Percentiles rank a stretch among this genome's conserved stretches.
phyloP scores from a whole-genome alignment of 2,113 vertebrate species.

The Camelus dromedarius region DNA sequence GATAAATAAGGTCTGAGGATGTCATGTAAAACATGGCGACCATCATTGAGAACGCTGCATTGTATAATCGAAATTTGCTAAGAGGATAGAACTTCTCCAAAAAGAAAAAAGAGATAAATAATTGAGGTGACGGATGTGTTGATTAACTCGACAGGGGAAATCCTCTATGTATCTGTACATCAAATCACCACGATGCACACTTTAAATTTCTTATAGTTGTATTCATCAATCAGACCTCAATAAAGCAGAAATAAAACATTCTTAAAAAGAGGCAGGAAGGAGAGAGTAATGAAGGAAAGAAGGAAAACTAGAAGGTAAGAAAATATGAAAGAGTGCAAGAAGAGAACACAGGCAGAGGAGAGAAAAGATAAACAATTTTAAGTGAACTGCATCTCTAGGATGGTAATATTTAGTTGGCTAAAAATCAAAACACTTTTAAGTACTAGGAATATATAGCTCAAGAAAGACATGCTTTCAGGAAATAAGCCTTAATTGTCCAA shows the following conservation, averaged over 20 bases:
- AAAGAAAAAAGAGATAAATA: neutral
- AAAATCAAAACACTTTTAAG: constrained; percentile 47
- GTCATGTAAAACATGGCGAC: neutral
- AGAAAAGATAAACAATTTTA: neutral
- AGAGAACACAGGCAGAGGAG: neutral
- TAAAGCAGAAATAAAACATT: neutral
- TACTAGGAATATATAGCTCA: neutral
- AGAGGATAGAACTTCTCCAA: neutral
- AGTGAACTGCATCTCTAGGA: neutral
- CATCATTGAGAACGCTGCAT: neutral
- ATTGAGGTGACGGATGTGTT: neutral
- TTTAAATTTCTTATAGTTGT: neutral
- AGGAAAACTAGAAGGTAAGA: neutral
- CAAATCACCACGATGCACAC: neutral
- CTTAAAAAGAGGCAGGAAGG: neutral
- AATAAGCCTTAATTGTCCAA: neutral
- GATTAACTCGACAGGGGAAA: neutral
- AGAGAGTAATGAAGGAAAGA: neutral
- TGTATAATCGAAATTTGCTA: neutral
- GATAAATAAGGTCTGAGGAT: neutral
- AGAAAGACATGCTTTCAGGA: constrained; percentile 10
- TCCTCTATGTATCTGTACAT: neutral
- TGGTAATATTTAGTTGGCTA: neutral
- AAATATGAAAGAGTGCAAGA: neutral
- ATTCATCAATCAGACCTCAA: neutral